Evolutionary conservation across 2,113 vertebrate species (phyloP).

Genomic region (Lepisosteus oculatus): DNA sequence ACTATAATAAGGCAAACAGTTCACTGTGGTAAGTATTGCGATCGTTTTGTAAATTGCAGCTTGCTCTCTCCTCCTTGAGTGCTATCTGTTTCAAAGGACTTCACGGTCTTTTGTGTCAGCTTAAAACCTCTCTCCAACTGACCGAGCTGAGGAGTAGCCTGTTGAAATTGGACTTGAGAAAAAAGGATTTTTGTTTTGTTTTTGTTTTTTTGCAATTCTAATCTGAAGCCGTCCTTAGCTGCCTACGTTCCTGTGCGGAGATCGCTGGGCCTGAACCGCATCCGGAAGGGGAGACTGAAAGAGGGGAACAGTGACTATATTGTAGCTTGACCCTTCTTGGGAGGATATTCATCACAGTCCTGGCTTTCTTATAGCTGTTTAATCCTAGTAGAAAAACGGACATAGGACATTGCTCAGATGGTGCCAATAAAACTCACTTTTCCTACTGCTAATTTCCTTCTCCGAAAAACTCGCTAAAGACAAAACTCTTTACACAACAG

Average conservation of each 20-base stretch:
- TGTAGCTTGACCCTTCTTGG: constrained; percentile 38
- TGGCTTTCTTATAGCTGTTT: neutral
- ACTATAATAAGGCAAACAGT: no score
- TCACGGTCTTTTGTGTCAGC: neutral
- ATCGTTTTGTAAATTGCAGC: no score
- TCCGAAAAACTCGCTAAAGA: neutral
- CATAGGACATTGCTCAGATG: neutral
- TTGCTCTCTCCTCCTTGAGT: neutral
- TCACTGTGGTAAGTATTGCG: no score
- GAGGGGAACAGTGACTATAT: constrained; percentile 66
- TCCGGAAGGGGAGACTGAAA: constrained; percentile 67
- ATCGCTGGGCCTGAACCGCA: constrained; percentile 73
- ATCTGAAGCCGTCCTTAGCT: constrained; percentile 75
- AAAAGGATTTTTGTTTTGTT: neutral
- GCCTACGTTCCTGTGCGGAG: constrained; percentile 68
- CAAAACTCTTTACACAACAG: constrained; percentile 16
- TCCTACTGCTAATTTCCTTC: constrained; percentile 6
- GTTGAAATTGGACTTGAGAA: neutral
- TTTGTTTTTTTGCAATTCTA: constrained; percentile 46
- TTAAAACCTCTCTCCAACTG: neutral
- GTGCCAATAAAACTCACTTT: neutral
- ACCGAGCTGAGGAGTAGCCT: neutral
- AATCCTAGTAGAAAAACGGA: neutral
- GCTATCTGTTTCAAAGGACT: neutral
- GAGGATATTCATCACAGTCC: neutral